Evolutionary conservation across 2,888 invertebrate species (phyloP).

Genomic region (Sarcophaga subvicina): DNA sequence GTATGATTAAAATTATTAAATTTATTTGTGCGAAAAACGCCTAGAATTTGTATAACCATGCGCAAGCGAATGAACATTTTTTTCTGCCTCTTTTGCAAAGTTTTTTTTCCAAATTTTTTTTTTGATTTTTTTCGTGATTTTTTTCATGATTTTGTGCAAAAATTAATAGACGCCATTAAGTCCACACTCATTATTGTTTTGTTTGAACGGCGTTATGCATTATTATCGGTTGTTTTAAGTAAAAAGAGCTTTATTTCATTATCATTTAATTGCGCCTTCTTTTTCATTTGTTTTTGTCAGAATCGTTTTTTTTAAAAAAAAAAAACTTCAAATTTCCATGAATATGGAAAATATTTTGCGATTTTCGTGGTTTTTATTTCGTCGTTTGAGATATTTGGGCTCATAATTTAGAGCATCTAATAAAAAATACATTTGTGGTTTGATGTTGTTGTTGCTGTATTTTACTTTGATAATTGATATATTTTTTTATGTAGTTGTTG

Average conservation of each 20-base stretch:
- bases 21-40: slow-evolving; percentile 57
- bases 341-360: background rate
- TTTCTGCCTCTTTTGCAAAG: background rate
- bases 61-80: slow-evolving; percentile 2
- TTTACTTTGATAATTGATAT: slow-evolving; percentile 64
- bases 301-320: background rate
- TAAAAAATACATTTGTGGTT: slow-evolving; percentile 6
- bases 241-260: slow-evolving; percentile 31
- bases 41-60: slow-evolving; percentile 41
- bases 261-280: slow-evolving; percentile 51
- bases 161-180: slow-evolving; percentile 42
- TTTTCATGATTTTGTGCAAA: slow-evolving; percentile 8
- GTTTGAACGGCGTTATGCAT: background rate
- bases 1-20: slow-evolving; percentile 43
- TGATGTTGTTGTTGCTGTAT: no score
- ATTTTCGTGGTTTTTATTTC: slow-evolving; percentile 40
- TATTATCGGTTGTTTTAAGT: slow-evolving; percentile 27
- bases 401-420: slow-evolving; percentile 58
- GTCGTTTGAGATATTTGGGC: background rate
- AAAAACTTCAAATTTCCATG: background rate
- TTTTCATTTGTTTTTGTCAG: slow-evolving; percentile 1
- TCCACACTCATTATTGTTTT: slow-evolving; percentile 39
- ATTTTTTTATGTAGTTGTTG: slow-evolving; percentile 8
- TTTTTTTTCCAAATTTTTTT: background rate
- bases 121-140: background rate